These are phyloP conservation scores for Dascillus cervinus DNA, from an alignment of 2,888 invertebrate genomes.

Conservation along the genomic window DNA sequence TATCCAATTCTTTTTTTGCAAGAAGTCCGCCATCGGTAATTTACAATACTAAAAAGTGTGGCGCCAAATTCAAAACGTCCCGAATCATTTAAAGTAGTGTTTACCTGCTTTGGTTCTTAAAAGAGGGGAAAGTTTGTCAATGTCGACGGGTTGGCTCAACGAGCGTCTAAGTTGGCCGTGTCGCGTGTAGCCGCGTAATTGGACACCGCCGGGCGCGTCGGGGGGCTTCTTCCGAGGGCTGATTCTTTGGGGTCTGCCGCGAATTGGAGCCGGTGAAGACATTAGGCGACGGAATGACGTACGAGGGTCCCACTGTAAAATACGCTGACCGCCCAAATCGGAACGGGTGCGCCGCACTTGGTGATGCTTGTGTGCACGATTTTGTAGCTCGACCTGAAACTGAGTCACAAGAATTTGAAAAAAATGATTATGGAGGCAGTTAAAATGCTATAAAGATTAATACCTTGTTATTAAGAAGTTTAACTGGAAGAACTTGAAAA, in stretches of 20 bases:
- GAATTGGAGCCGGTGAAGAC: constrained; percentile 42
- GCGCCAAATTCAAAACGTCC: too few relatives aligned
- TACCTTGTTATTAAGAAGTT: too few relatives aligned
- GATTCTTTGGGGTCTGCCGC: constrained; percentile 39
- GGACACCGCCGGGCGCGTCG: constrained; percentile 29
- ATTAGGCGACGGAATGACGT: constrained; percentile 45
- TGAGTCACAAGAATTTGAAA: constrained; percentile 21
- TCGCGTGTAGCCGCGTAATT: constrained; percentile 22
- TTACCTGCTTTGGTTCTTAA: constrained; percentile 48
- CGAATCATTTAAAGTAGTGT: not conserved
- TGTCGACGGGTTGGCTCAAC: constrained; percentile 61
- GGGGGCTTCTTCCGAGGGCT: constrained; percentile 44
- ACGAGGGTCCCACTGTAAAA: constrained; percentile 47
- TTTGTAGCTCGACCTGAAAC: constrained; percentile 48
- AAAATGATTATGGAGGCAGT: too few relatives aligned
- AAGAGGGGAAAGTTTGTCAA: constrained; percentile 51
- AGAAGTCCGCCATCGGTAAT: too few relatives aligned
- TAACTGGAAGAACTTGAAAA: too few relatives aligned
- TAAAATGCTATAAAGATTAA: too few relatives aligned
- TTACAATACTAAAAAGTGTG: too few relatives aligned
- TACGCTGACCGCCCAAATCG: constrained; percentile 50
- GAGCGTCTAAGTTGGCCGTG: constrained; percentile 45
- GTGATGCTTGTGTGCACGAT: constrained; percentile 40
- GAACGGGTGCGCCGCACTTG: constrained; percentile 51
- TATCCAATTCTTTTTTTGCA: too few relatives aligned